Percentiles rank a stretch among this genome's conserved stretches.
Conservation (phyloP, 2,797 vertebrate genomes). For the Falco rusticolus region DNA sequence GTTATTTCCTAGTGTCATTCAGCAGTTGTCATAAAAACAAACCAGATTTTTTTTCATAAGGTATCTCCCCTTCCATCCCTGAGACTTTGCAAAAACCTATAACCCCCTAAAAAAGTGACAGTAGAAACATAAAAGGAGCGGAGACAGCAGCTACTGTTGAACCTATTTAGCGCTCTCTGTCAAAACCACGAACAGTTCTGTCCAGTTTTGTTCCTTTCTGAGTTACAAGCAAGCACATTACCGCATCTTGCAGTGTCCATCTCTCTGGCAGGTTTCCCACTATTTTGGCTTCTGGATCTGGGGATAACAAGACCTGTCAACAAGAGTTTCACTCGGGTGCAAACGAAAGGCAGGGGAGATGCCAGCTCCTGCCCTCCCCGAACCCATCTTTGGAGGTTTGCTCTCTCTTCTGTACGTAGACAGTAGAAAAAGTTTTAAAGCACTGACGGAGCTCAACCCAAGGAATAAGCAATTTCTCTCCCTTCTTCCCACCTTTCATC, state of each 20-base stretch:
- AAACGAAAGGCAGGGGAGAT: neutral
- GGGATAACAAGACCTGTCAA: neutral
- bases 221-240: neutral
- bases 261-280: neutral
- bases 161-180: neutral
- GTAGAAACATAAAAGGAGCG: neutral
- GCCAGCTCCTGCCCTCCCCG: neutral
- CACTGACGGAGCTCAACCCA: rapidly evolving
- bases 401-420: neutral
- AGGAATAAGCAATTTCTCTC: neutral
- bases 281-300: neutral
- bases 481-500: neutral
- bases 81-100: neutral
- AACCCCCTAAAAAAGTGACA: neutral
- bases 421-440: neutral
- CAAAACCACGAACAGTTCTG: neutral
- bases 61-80: neutral
- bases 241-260: neutral
- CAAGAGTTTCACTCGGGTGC: neutral
- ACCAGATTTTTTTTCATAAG: neutral
- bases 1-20: neutral
- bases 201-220: neutral
- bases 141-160: neutral
- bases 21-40: neutral
- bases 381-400: neutral